phyloP scores from a whole-genome alignment of 2,888 invertebrate species.

The Scaptomyza flava region DNA sequence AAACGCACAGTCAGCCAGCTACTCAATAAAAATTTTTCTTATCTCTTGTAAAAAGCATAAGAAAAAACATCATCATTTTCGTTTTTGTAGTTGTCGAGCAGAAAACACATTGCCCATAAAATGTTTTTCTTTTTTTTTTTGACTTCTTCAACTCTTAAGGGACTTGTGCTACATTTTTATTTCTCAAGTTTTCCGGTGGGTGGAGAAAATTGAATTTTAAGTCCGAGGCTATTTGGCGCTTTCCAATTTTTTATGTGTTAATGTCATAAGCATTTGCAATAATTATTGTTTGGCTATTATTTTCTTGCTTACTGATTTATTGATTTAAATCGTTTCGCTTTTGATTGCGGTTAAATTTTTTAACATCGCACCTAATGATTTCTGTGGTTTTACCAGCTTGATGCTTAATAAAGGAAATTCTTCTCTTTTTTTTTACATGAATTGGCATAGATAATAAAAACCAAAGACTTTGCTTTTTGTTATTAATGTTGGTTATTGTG shows the following conservation, averaged over 20 bases:
- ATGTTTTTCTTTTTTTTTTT: slow-evolving; percentile 12
- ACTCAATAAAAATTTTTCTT: slow-evolving; percentile 72
- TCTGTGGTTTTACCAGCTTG: slow-evolving; percentile 51
- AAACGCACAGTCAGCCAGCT: slow-evolving; percentile 8
- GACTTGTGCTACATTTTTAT: slow-evolving; percentile 63
- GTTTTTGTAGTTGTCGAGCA: slow-evolving; percentile 22
- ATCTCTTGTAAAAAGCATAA: slow-evolving; percentile 69
- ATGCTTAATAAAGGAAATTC: slow-evolving; percentile 13
- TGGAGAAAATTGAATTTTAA: slow-evolving; percentile 33
- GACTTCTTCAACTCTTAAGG: slow-evolving; percentile 53
- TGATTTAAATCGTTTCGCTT: slow-evolving; percentile 44
- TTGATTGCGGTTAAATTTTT: slow-evolving; percentile 56
- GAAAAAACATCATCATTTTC: slow-evolving; percentile 53
- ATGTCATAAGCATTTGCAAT: slow-evolving; percentile 54
- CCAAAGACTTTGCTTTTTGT: background rate
- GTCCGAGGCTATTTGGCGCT: background rate
- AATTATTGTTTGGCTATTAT: slow-evolving; percentile 50
- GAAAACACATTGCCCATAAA: slow-evolving; percentile 51
- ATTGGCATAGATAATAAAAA: no score
- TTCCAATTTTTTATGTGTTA: slow-evolving; percentile 66
- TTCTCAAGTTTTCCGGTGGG: background rate
- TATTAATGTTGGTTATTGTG: slow-evolving; percentile 44
- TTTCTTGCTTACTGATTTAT: slow-evolving; percentile 63
- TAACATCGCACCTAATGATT: slow-evolving; percentile 57
- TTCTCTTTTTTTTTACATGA: background rate